Base-by-base conservation (phyloP, 2,888 invertebrate species). In the Globia sparganii region DNA sequence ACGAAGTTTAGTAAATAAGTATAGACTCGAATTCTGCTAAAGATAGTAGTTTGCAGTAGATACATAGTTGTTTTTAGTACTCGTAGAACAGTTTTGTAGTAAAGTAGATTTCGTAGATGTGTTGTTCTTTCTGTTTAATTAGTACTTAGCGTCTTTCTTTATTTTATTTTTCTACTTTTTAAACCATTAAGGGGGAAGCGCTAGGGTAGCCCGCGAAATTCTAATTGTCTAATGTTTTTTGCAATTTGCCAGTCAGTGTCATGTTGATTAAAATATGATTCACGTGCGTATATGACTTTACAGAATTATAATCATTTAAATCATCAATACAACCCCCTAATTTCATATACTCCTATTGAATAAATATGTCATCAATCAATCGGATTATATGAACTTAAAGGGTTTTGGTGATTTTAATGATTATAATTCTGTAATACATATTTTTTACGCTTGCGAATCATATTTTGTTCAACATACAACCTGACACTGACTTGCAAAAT, bases 1-100 rank as follows among this genome's bases (percentile, higher is more conserved):
- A 43, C 49, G 28, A 65, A 78, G 65, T 83, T 82, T 76, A 21
- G 28, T 58, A 0, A 28, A 28, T 77, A 77, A 82, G 64, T 75
- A 73, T 43, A 58, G 9, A 15, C 15, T 49, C 11, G 28, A 59
- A 40, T 82, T 65, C 11, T 9, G 31, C 25, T 53, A 37, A 77
- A 65, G 25, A 37, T 25, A 31, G 58, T 77, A 83, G 43, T 77
- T 78, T 65, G 49, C 34, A 1, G 40, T 66, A 66, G 40, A 65
- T 66, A 66, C 34, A 65, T 37, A n/a, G 65, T 53, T 53, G 40
- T 62, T 76, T 28, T 49, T 65, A 76, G 53, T 53, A 21, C 31
- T 49, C 9, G 21, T 82, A 78, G 62, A 59, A 46, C 13, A 65
- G 40, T 65, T 80, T 66, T 56, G 46, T 80, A 67, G 70, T 79